Evolutionary conservation across 2,113 vertebrate species (phyloP), one percentile per base, ranked within the genome.

Genomic region (Python bivittatus): DNA sequence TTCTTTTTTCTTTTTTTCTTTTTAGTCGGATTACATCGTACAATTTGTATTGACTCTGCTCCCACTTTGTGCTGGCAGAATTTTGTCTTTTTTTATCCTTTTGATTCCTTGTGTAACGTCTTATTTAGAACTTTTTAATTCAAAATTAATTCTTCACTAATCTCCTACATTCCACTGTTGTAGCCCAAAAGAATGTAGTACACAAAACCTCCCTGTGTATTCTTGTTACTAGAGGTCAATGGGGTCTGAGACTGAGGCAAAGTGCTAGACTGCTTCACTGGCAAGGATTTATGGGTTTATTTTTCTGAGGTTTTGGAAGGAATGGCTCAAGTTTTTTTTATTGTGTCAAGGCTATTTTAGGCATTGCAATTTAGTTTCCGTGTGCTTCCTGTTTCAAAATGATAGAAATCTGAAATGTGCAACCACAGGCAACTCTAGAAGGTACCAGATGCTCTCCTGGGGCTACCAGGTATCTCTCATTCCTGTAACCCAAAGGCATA

Each of bases 1-100:
- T 7, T 61, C 9, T 61, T 4, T 33, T 86, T 85, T 86, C 61
- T 86, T 15, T 17, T 17, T 4, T 17, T 2, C 25, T 86, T 53
- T 53, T 52, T 54, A 25, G 52, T 53, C 29, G 12, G 25, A 27
- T 29, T 86, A 29, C 20, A 86, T 86, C 17, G 13, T 38, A 38
- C 68, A 52, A 91, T 61, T 91, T 52, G n/a, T 53, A 38, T 54
- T 91, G 90, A 86, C 64, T 91, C 27, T 91, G 56, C 4, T 60
- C 54, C 15, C 15, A n/a, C 15, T 44, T 60, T 79, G 38, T 44
- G 5, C n/a, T 72, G 64, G 68, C 68, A 72, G 68, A 72, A 38
- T 5, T 72, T 72, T 72, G 15, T 38, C 13, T 68, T 17, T 33
- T 72, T 13, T 87, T 38, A 27, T 52, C n/a, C 5, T 86, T 64